phyloP scores from a whole-genome alignment of 2,797 vertebrate species.

The Sebastiscus albofasciatus region DNA sequence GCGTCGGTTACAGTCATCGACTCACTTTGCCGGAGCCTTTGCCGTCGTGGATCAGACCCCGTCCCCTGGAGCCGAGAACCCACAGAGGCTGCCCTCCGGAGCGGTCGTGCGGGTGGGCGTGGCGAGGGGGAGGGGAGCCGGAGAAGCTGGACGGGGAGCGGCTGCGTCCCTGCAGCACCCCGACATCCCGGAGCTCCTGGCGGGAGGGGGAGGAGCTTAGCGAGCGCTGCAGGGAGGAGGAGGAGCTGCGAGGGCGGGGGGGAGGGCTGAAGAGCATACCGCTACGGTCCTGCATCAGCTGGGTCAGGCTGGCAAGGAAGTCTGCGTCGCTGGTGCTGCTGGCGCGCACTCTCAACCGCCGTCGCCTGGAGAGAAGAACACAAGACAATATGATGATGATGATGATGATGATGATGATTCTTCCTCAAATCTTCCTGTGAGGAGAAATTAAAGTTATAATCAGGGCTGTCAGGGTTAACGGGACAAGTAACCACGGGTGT shows the following conservation, averaged over 20 bases:
- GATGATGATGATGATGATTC: neutral
- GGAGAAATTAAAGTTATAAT: neutral
- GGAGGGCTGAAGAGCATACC: slow-evolving; percentile 91
- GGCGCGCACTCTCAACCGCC: slow-evolving; percentile 92
- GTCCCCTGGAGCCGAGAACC: slow-evolving; percentile 79
- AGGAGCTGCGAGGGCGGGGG: slow-evolving; percentile 90
- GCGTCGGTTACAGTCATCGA: slow-evolving; percentile 78
- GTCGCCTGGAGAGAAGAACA: slow-evolving; percentile 79
- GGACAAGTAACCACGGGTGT: neutral
- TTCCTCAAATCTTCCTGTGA: neutral
- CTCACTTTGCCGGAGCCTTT: slow-evolving; percentile 90
- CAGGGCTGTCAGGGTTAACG: no score
- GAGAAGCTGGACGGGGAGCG: slow-evolving; percentile 92
- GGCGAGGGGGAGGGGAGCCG: slow-evolving; percentile 90
- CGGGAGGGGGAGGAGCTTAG: slow-evolving; percentile 94
- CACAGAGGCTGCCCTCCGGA: slow-evolving; percentile 80
- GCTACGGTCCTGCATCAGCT: slow-evolving; percentile 92
- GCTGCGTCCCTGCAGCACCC: slow-evolving; percentile 84
- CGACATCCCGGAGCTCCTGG: slow-evolving; percentile 87
- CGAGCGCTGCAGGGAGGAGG: slow-evolving; percentile 93
- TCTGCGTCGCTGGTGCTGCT: slow-evolving; percentile 96
- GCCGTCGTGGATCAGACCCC: slow-evolving; percentile 77
- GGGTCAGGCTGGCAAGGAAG: slow-evolving; percentile 94
- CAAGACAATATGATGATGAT: neutral
- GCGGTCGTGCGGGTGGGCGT: slow-evolving; percentile 74